A percentile compares a stretch with the other conserved stretches of the same genome.
phyloP scores from a whole-genome alignment of 2,797 vertebrate species.

The Falco cherrug region DNA sequence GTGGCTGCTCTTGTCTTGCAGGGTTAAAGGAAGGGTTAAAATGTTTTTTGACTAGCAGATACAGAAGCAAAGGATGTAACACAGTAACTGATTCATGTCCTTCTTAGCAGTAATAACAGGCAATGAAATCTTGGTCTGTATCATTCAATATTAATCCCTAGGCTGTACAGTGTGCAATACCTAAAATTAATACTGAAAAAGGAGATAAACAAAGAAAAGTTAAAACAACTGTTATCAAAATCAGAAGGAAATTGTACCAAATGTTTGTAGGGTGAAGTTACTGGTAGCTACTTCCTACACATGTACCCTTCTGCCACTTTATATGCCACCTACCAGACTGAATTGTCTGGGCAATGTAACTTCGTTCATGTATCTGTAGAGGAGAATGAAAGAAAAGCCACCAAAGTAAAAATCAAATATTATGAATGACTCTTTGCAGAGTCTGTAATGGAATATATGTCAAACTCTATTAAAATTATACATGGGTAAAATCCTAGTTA shows the following conservation, averaged over 20 bases:
- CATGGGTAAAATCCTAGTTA: slow-evolving; percentile 43
- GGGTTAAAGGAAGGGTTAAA: background rate
- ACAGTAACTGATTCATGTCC: background rate
- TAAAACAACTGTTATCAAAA: background rate
- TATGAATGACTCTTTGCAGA: background rate
- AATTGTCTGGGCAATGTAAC: background rate
- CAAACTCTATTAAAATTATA: slow-evolving; percentile 12
- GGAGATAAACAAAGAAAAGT: background rate
- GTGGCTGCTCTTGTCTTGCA: background rate
- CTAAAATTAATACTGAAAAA: background rate
- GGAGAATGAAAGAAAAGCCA: background rate
- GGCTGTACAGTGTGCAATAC: background rate
- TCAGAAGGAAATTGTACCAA: background rate
- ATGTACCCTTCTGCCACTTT: background rate
- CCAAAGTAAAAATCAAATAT: background rate
- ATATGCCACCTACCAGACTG: background rate
- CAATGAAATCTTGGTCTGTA: background rate
- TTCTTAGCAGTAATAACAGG: background rate
- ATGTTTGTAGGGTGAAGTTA: background rate
- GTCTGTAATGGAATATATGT: slow-evolving; percentile 4
- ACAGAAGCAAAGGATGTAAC: background rate
- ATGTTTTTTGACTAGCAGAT: background rate
- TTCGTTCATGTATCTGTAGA: background rate
- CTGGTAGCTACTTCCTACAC: background rate
- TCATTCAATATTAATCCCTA: background rate